Conservation (phyloP, 1,140 invertebrate genomes). For the Lineus longissimus region DNA sequence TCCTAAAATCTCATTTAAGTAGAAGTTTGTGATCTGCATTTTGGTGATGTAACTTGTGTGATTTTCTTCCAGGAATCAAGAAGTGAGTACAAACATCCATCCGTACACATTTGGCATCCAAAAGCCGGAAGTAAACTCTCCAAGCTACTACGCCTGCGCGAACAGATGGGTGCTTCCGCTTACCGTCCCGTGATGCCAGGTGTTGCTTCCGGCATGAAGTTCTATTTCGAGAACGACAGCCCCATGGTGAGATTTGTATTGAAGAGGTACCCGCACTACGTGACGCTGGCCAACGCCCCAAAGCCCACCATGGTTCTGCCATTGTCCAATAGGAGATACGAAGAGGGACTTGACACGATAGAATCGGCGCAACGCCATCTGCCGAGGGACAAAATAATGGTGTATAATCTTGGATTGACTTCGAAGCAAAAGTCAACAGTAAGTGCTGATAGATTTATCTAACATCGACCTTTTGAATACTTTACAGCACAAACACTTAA, state of each 20-base stretch:
- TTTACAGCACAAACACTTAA: too few species aligned
- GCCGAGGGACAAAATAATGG: conserved; percentile 1
- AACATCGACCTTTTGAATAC: not conserved
- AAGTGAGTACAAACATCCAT: too few species aligned
- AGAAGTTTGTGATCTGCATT: too few species aligned
- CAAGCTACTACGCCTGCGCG: too few species aligned
- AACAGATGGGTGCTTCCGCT: not conserved
- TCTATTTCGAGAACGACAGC: not conserved
- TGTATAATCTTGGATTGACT: not conserved
- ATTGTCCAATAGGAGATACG: not conserved
- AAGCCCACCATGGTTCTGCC: not conserved
- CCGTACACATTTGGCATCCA: too few species aligned
- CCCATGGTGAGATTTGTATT: not conserved
- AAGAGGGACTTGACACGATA: not conserved
- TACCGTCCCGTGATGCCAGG: not conserved
- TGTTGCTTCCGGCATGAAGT: not conserved
- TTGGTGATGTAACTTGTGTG: too few species aligned
- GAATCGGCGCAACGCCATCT: not conserved
- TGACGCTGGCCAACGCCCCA: not conserved
- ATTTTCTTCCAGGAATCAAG: too few species aligned
- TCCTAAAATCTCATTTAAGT: too few species aligned
- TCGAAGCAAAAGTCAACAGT: not conserved
- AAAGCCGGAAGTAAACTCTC: too few species aligned
- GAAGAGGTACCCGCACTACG: not conserved
- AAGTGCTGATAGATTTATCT: not conserved